Base-by-base conservation (phyloP, 2,113 vertebrate genomes). In the Gymnarchus niloticus region DNA sequence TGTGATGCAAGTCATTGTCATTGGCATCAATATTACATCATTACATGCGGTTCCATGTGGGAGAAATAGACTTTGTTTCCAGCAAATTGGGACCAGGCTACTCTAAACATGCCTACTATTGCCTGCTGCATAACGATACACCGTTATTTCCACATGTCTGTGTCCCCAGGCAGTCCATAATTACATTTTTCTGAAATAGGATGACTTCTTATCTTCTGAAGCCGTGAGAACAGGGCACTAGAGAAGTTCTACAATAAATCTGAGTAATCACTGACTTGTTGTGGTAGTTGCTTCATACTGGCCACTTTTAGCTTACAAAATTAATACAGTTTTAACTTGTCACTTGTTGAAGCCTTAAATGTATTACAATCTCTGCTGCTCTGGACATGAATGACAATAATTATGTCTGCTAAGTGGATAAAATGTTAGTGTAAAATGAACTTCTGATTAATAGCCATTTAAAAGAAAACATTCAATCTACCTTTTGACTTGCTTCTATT, bases 31-130 rank as follows among this genome's bases (percentile, higher is more conserved):
- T 61, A 82, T 82, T 54, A 48, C 76, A 78, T 48, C 41, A 82
- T 52, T 37, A 28, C 6, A n/a, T 81, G 21, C 48, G 25, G 44
- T 48, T 81, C 51, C 80, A 82, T 49, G 37, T n/a, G 9, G 28
- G 14, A 33, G 25, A 33, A 82, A 28, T 33, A 82, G 21, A 48
- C 51, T 37, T 54, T 54, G n/a, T 54, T 82, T 28, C 76, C 76
- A 78, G 76, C 41, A 78, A 78, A 78, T 52, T 82, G 48, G 80
- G 25, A 82, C 33, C n/a, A n/a, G n/a, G n/a, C 54, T 82, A 54
- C 80, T 28, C 25, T n/a, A 82, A 82, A 82, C 49, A 81, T 33
- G 14, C 6, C 37, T 21, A 25, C 48, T 48, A 33, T 54, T 82
- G n/a, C 80, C 80, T 82, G 28, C 21, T 52, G n/a, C 51, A 51